Evolutionary conservation across 1,140 invertebrate species (phyloP), one percentile per base, ranked within the genome.

Genomic region (Luehdorfia chinensis): DNA sequence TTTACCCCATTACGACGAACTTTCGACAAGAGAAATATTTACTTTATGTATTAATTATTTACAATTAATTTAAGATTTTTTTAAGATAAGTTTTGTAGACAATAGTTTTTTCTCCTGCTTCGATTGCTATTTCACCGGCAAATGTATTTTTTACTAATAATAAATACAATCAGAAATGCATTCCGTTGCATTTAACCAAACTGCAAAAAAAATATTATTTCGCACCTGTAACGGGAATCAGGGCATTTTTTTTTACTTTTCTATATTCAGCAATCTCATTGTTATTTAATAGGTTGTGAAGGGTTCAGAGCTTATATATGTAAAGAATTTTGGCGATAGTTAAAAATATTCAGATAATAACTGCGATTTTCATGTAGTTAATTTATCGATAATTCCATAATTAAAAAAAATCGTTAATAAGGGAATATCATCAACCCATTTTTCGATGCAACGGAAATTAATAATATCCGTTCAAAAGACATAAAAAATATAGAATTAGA

Each of bases 191-290:
- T 60, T 66, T 65, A 55, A 52, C 11, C 44, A 54, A 50, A 43
- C 0, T n/a, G 19, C 19, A 19, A 34, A n/a, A n/a, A 34, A 39
- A 43, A 34, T 46, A 59, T 55, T 67, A 75, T 75, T 71, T 67
- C 67, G 13, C 4, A 67, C 13, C 5, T 41, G 12, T 50, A 69
- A 68, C 69, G 75, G 69, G 73, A 69, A 8, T 52, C 25, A 64
- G 65, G 60, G 67, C 67, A 76, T 71, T 75, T 55, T 51, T 61
- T 28, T 37, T 12, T 44, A 46, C 18, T 36, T 32, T 31, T 33
- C 54, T 58, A 37, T 58, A 57, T 59, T 49, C 58, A 65, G 75
- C 63, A 81, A 78, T 81, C 75, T 81, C 73, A 76, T 66, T 68
- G 52, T 41, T 70, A 64, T 39, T 60, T 50, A 30, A 58, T 70